Percentiles rank a stretch among this genome's conserved stretches.
Conservation (phyloP, 2,888 invertebrate genomes). For the Sinhomidia bicolor region DNA sequence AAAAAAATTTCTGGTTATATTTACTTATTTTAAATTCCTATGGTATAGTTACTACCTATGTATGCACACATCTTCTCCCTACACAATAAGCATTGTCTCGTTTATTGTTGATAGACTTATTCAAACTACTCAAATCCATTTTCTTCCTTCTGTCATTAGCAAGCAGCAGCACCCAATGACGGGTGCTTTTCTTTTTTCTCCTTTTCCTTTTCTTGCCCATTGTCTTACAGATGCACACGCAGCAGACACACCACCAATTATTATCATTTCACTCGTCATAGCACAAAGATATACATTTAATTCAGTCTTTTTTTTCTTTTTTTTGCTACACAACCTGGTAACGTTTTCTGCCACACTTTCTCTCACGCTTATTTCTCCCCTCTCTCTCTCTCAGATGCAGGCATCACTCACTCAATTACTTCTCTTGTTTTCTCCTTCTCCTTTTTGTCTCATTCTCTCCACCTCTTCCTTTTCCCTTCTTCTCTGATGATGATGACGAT, state of each 20-base stretch:
- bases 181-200: slow-evolving; percentile 23
- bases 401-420: slow-evolving; percentile 67
- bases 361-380: background rate
- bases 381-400: slow-evolving; percentile 48
- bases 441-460: too few species aligned
- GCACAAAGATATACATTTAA: background rate
- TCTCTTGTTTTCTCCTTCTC: slow-evolving; percentile 53
- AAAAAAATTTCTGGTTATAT: too few species aligned
- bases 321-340: background rate
- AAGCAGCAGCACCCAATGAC: too few species aligned
- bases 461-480: slow-evolving; percentile 42
- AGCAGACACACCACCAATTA: slow-evolving; percentile 56
- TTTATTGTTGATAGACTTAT: slow-evolving; percentile 42
- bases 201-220: slow-evolving; percentile 9
- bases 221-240: background rate
- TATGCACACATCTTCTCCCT: too few species aligned
- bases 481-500: background rate
- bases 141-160: slow-evolving; percentile 47
- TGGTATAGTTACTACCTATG: too few species aligned
- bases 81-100: too few species aligned
- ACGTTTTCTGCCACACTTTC: background rate
- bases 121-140: slow-evolving; percentile 30
- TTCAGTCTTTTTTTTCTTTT: too few species aligned
- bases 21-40: too few species aligned
- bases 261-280: slow-evolving; percentile 49